Evolutionary conservation across 2,888 invertebrate genomes (phyloP).

Genomic region (Drosophila helvetica): DNA sequence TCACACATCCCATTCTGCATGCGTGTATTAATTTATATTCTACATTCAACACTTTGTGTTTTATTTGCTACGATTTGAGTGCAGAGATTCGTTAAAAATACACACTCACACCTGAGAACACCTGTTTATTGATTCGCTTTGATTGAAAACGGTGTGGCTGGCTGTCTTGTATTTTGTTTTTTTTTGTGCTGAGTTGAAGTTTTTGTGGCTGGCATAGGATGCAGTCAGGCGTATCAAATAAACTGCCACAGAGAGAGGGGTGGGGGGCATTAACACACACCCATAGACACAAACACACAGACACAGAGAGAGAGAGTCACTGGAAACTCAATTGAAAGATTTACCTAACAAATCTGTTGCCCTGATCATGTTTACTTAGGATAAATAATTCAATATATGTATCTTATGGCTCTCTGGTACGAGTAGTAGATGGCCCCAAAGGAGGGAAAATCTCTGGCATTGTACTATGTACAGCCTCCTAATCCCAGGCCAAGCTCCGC

Average conservation of each 20-base stretch:
- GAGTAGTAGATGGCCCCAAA: background rate
- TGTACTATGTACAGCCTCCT: background rate
- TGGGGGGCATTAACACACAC: constrained; percentile 39
- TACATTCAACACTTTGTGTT: background rate
- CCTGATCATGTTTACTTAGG: constrained; percentile 73
- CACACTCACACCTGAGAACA: constrained; percentile 14
- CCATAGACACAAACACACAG: constrained; percentile 9
- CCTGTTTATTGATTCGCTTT: constrained; percentile 49
- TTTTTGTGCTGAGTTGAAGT: constrained; percentile 8
- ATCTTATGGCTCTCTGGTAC: constrained; percentile 5
- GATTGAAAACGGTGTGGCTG: constrained; percentile 46
- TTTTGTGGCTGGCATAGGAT: constrained; percentile 30
- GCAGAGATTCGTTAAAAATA: background rate
- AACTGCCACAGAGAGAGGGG: constrained; percentile 10
- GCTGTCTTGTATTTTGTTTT: constrained; percentile 2
- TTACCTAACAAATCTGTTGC: constrained; percentile 63
- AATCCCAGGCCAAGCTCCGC: constrained; percentile 1
- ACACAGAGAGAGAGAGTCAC: constrained; percentile 2
- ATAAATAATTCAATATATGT: constrained; percentile 77
- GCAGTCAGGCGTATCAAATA: constrained; percentile 35
- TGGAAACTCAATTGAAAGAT: constrained; percentile 42
- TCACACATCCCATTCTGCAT: background rate
- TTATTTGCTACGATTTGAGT: constrained; percentile 15
- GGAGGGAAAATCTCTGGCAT: constrained; percentile 11
- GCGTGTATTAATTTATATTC: background rate